Evolutionary conservation across 2,888 invertebrate species (phyloP).

Genomic region (Plemyria rubiginata): DNA sequence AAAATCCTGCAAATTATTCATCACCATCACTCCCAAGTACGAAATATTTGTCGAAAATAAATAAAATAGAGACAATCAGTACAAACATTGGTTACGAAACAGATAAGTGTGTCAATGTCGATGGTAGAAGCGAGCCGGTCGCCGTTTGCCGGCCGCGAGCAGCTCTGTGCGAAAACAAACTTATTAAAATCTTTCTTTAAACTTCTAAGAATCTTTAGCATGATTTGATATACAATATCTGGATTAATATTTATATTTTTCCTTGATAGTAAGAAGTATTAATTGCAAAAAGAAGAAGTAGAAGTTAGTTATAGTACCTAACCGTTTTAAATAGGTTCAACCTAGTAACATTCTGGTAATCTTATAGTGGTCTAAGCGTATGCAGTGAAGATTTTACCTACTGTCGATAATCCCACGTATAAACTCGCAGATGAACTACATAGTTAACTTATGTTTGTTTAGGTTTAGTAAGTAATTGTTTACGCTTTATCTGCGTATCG

Average conservation of each 20-base stretch:
- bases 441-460: slow-evolving; percentile 26
- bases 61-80: slow-evolving; percentile 58
- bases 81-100: slow-evolving; percentile 67
- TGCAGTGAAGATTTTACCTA: neutral
- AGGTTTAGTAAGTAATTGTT: slow-evolving; percentile 32
- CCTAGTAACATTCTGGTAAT: too few relatives aligned
- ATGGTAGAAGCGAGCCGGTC: slow-evolving; percentile 51
- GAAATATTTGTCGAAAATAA: slow-evolving; percentile 48
- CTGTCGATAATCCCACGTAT: neutral
- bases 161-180: slow-evolving; percentile 25
- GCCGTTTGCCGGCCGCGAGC: slow-evolving; percentile 26
- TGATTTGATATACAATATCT: too few relatives aligned
- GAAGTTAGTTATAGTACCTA: too few relatives aligned
- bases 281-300: too few relatives aligned
- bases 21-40: slow-evolving; percentile 6
- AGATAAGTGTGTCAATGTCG: slow-evolving; percentile 72
- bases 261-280: too few relatives aligned
- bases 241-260: too few relatives aligned
- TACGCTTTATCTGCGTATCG: slow-evolving; percentile 33
- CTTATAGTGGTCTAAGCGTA: too few relatives aligned
- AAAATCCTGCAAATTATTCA: slow-evolving; percentile 17
- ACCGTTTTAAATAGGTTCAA: neutral
- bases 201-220: slow-evolving; percentile 5
- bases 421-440: slow-evolving; percentile 18
- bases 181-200: slow-evolving; percentile 13